A percentile compares a stretch with the other conserved stretches of the same genome.
Evolutionary conservation across 1,140 invertebrate genomes (phyloP).

Genomic region (Drosophila seguyi): DNA sequence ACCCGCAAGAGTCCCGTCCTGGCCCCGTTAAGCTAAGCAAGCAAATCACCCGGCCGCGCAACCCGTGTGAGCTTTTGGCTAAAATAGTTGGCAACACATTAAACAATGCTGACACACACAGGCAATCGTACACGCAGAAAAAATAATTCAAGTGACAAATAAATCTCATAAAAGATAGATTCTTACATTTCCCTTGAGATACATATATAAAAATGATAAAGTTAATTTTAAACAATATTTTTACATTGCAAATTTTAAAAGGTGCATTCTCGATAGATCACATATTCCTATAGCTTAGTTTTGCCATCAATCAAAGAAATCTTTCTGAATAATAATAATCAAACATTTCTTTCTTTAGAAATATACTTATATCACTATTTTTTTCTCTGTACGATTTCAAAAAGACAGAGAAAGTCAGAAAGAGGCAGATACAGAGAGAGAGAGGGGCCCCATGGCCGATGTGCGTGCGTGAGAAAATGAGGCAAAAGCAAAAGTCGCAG

Average conservation of each 20-base stretch:
- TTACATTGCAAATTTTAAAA: no score
- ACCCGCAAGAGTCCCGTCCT: slow-evolving; percentile 21
- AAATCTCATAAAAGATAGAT: not conserved
- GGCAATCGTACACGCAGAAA: slow-evolving; percentile 13
- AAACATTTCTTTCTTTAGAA: not conserved
- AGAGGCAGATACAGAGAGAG: not conserved
- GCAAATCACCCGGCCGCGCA: slow-evolving; percentile 75
- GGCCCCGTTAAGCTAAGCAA: slow-evolving; percentile 75
- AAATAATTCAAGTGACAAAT: not conserved
- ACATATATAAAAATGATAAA: not conserved
- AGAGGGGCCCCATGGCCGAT: slow-evolving; percentile 12
- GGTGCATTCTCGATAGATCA: no score
- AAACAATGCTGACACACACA: slow-evolving; percentile 63
- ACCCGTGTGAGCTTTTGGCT: slow-evolving; percentile 80
- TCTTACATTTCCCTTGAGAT: not conserved
- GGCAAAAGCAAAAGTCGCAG: slow-evolving; percentile 79
- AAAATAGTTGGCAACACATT: slow-evolving; percentile 85
- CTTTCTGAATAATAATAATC: not conserved
- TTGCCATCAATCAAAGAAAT: not conserved
- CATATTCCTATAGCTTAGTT: not conserved
- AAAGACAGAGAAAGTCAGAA: not conserved
- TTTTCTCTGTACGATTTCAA: not conserved
- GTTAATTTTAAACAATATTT: no score
- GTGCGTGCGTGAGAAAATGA: slow-evolving; percentile 71
- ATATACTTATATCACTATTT: not conserved